Evolutionary conservation across 2,888 invertebrate genomes (phyloP), one percentile per base, ranked within the genome.

Genomic region (Pollenia griseotomentosa): DNA sequence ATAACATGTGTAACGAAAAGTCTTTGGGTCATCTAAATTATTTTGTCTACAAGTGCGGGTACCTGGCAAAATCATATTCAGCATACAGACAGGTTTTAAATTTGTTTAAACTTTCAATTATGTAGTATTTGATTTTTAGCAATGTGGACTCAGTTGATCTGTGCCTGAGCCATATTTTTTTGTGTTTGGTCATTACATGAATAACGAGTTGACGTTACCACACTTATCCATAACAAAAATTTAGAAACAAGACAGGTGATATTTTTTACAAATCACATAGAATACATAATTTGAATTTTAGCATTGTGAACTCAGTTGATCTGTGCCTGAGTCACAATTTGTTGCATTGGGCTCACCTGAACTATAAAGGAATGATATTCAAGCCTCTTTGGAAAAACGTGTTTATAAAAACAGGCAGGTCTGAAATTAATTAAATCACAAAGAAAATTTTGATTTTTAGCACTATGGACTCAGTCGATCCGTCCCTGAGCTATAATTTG

Each of bases 401-500:
- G 14, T 14, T 55, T 55, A 11, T 33, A 14, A 33, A 14, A 14
- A 6, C 66, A 66, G 68, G 65, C 78, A 83, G 48, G 71, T 79
- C 19, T 48, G 46, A 33, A 9, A 51, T 33, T 57, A 63, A 46
- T 46, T 12, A 46, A 71, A 44, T 33, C 53, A 42, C 51, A 48
- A 65, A 44, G 19, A n/a, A 16, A 40, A 53, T 70, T 85, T 65
- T 80, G n/a, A 75, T 77, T 85, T 88, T 88, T 89, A 90, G 89
- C 89, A 87, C 86, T 84, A 85, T 88, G 87, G 53, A 75, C 85
- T 86, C 88, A 88, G 88, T 89, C 83, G 89, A 89, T 57, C 88
- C 48, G 89, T 89, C 42, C 88, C 89, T 88, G 88, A 84, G 87
- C 71, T 83, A 86, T 88, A 74, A 61, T 59, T 53, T 59, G 5